These are phyloP conservation scores for Anthonomus grandis DNA, from an alignment of 1,140 invertebrate species.

Conservation along the genomic window DNA sequence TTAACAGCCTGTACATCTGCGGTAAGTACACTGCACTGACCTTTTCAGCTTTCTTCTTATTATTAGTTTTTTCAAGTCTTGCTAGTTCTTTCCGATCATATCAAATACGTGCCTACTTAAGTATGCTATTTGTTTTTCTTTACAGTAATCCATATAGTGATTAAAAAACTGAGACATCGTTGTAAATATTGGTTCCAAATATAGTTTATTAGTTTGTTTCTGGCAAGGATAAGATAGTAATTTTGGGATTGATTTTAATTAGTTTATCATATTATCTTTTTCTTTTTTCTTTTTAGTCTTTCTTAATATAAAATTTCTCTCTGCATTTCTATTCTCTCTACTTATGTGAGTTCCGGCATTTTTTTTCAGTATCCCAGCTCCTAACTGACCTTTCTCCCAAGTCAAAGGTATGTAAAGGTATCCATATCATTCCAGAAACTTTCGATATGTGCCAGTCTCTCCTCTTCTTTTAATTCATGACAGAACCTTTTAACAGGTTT, in stretches of 20 bases:
- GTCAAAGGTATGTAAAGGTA: neutral
- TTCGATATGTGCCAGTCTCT: neutral
- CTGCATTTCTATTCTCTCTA: conserved; percentile 3
- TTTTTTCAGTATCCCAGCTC: neutral
- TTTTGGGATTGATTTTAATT: conserved; percentile 5
- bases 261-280: neutral
- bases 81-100: neutral
- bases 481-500: conserved; percentile 2
- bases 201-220: conserved; percentile 3
- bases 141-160: neutral
- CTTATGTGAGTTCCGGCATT: conserved; percentile 4
- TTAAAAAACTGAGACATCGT: conserved; percentile 5
- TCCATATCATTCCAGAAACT: conserved; percentile 5
- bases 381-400: neutral
- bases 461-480: conserved; percentile 2
- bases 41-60: neutral
- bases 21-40: neutral
- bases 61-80: too few relatives aligned
- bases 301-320: neutral
- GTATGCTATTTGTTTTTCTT: neutral
- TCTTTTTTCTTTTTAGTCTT: neutral
- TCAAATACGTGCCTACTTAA: neutral
- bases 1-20: neutral
- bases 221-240: neutral
- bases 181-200: conserved; percentile 3